Evolutionary conservation across 2,113 vertebrate genomes (phyloP), one percentile per base, ranked within the genome.

Genomic region (Urocitellus parryii): DNA sequence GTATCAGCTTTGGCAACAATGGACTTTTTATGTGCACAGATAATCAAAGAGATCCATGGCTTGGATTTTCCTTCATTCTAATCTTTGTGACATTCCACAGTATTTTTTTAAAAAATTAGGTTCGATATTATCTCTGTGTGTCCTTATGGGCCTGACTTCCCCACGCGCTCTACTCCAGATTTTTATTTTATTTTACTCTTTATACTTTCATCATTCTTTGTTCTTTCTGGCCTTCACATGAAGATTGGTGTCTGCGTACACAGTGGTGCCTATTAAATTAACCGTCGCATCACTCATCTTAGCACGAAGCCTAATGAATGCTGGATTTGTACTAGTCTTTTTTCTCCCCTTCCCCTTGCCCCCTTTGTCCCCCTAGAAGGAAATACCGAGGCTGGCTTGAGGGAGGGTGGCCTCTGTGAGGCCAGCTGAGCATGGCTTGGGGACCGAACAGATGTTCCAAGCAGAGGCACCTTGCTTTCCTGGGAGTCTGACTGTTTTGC

Each of bases 381-480:
- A 86, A 91, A 61, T n/a, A 27, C 12, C 68, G 25, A 22, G 20
- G 39, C 95, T 56, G 91, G 14, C 61, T 79, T 72, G 53, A 80
- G 92, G 79, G 76, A 94, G 61, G 92, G 80, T 8, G 37, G 72
- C 68, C 53, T 39, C 24, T 68, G 18, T 72, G 51, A 96, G 92
- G 90, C 70, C 97, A 94, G 3, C 82, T 4, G 4, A 58, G 58
- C 67, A n/a, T 8, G 39, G 56, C 74, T 63, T 72, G 61, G 67
- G 72, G 82, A 89, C 91, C 25, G 4, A 96, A 97, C 87, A 95
- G 88, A 97, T 97, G 94, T 94, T 96, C 88, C 92, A 73, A 73
- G 95, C 95, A 63, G 77, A 95, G 96, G 97, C 97, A 96, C 0
- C 39, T 85, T 42, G 72, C 85, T 91, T 97, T 96, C 97, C 94